phyloP scores from a whole-genome alignment of 2,113 vertebrate genomes.

The Charina bottae region DNA sequence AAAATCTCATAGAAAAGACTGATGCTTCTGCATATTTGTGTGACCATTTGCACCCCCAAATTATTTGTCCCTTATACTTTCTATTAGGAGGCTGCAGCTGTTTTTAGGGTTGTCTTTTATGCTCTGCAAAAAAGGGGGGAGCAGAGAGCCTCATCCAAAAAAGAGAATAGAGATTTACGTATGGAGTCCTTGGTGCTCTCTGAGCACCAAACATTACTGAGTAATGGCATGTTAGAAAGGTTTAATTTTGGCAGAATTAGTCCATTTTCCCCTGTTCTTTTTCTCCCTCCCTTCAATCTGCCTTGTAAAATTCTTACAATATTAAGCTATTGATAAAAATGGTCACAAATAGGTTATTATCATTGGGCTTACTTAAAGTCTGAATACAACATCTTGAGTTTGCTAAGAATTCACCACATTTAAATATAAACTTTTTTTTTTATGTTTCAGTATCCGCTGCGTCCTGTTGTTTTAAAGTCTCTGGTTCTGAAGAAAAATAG shows the following conservation, averaged over 20 bases:
- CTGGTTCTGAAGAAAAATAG: background rate
- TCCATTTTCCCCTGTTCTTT: background rate
- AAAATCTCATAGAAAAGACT: background rate
- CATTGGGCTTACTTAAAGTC: background rate
- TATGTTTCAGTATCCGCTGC: conserved; percentile 64
- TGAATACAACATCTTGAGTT: too few relatives aligned
- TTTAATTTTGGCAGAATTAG: background rate
- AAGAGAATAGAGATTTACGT: background rate
- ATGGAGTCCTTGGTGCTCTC: too few relatives aligned
- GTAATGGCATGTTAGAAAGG: background rate
- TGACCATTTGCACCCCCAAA: background rate
- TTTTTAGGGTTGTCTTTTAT: background rate
- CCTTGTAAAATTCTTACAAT: conserved; percentile 9
- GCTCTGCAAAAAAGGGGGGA: background rate
- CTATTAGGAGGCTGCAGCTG: background rate
- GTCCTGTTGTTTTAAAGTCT: conserved; percentile 54
- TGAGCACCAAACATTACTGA: too few relatives aligned
- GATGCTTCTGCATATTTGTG: background rate
- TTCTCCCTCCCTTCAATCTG: background rate
- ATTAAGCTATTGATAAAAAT: background rate
- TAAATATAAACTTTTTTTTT: conserved; percentile 39
- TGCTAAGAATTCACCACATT: background rate
- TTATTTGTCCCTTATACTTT: background rate
- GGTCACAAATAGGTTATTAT: background rate
- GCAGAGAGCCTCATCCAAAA: background rate